Percentiles rank a stretch among this genome's conserved stretches.
Evolutionary conservation across 1,140 invertebrate species (phyloP).

Genomic region (Drosophila virilis): DNA sequence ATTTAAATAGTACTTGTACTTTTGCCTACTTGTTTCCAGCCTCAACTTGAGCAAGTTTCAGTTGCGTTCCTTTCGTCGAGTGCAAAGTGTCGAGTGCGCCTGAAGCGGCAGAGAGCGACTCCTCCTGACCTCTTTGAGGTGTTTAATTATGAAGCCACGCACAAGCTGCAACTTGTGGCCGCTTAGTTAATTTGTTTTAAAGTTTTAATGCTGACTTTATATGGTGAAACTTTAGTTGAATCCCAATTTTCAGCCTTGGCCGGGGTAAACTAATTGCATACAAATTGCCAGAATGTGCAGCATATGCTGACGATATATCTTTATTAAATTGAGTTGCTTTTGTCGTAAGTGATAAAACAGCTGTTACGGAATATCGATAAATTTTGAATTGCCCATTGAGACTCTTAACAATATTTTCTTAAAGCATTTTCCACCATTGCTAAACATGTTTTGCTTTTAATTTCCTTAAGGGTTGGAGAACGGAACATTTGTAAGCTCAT

Average conservation of each 20-base stretch:
- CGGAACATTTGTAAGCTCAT: too few relatives aligned
- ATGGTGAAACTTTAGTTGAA: constrained; percentile 13
- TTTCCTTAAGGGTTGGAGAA: too few relatives aligned
- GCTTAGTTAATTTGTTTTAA: constrained; percentile 50
- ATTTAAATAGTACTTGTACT: constrained; percentile 75
- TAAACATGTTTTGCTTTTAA: too few relatives aligned
- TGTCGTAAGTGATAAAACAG: too few relatives aligned
- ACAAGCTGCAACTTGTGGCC: constrained; percentile 37
- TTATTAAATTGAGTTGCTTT: too few relatives aligned
- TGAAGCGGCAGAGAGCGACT: constrained; percentile 1
- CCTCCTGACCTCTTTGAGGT: constrained; percentile 31
- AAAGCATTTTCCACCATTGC: too few relatives aligned
- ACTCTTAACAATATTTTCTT: too few relatives aligned
- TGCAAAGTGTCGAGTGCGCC: constrained; percentile 60
- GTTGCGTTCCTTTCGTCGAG: constrained; percentile 31
- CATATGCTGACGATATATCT: background rate
- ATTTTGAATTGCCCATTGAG: too few relatives aligned
- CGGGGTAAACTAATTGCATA: constrained; percentile 27
- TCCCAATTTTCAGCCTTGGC: constrained; percentile 17
- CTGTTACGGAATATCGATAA: too few relatives aligned
- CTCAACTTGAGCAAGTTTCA: constrained; percentile 36
- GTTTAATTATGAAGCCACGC: constrained; percentile 49
- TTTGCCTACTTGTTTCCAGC: constrained; percentile 64
- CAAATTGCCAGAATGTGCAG: constrained; percentile 18
- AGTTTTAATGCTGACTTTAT: constrained; percentile 47